Percentiles rank a stretch among this genome's conserved stretches.
Conservation (phyloP, 35 echinoderm and acorn worm species). For the Heliocidaris erythrogramma region DNA sequence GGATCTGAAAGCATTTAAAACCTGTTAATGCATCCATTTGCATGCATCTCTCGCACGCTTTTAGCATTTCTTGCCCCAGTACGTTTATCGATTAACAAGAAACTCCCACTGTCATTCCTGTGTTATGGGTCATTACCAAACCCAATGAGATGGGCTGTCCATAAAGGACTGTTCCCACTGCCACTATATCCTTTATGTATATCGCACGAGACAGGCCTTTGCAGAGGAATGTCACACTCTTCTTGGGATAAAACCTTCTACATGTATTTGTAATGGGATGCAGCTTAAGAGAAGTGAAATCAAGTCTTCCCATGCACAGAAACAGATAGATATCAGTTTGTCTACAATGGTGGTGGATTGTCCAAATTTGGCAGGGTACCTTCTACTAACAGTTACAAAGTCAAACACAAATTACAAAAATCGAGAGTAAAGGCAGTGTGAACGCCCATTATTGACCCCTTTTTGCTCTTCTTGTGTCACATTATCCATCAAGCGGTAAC, state of each 20-base stretch:
- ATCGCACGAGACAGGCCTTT: too few species aligned
- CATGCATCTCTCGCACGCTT: background rate
- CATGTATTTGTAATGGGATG: too few species aligned
- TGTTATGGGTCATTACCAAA: constrained; percentile 11
- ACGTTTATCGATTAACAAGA: background rate
- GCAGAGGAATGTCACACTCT: too few species aligned
- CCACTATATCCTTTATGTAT: background rate
- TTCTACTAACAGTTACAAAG: background rate
- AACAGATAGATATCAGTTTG: too few species aligned
- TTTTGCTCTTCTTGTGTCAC: constrained; percentile 11
- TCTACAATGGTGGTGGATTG: too few species aligned
- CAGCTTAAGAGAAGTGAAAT: too few species aligned
- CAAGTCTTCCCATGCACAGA: too few species aligned
- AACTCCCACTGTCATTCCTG: background rate
- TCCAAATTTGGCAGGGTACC: background rate
- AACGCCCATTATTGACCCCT: background rate
- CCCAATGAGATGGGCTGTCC: background rate
- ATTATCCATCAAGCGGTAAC: background rate
- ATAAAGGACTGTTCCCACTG: background rate
- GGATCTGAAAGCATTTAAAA: background rate
- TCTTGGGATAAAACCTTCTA: too few species aligned
- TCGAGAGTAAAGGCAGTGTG: background rate
- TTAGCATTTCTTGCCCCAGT: constrained; percentile 16
- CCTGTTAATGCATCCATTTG: constrained; percentile 16
- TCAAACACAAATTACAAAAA: background rate